Evolutionary conservation across 2,888 invertebrate species (phyloP).

Genomic region (Eugnorisma glareosa): DNA sequence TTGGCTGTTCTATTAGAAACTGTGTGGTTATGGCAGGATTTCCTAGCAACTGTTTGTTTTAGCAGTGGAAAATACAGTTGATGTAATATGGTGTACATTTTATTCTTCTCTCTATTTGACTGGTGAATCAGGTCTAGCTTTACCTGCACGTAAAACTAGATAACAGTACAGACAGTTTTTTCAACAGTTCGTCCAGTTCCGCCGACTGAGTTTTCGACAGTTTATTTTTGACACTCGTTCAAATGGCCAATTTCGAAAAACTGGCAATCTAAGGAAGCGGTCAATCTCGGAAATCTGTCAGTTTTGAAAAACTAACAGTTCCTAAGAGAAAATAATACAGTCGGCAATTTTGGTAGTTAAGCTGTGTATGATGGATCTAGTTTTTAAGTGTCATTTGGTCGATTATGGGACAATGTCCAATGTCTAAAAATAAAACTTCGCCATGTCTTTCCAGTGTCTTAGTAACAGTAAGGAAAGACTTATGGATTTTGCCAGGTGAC

Average conservation of each 20-base stretch:
- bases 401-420: not conserved
- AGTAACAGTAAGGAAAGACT: conserved; percentile 18
- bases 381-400: not conserved
- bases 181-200: too few species aligned
- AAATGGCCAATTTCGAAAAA: not conserved
- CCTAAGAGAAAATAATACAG: not conserved
- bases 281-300: not conserved
- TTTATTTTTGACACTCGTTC: not conserved
- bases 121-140: not conserved
- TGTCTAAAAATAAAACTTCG: conserved; percentile 30
- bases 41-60: not conserved
- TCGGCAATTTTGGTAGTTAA: not conserved
- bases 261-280: too few species aligned
- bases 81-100: not conserved
- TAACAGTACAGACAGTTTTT: too few species aligned
- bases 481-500: conserved; percentile 48
- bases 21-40: conserved; percentile 22
- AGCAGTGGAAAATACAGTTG: not conserved
- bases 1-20: conserved; percentile 14
- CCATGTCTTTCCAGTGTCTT: conserved; percentile 25
- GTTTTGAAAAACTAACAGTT: not conserved
- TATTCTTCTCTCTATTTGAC: not conserved
- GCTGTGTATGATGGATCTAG: not conserved
- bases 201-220: too few species aligned
- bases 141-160: not conserved